These are phyloP conservation scores for Aplodontia rufa DNA, from an alignment of 2,113 vertebrate species.

Conservation along the genomic window DNA sequence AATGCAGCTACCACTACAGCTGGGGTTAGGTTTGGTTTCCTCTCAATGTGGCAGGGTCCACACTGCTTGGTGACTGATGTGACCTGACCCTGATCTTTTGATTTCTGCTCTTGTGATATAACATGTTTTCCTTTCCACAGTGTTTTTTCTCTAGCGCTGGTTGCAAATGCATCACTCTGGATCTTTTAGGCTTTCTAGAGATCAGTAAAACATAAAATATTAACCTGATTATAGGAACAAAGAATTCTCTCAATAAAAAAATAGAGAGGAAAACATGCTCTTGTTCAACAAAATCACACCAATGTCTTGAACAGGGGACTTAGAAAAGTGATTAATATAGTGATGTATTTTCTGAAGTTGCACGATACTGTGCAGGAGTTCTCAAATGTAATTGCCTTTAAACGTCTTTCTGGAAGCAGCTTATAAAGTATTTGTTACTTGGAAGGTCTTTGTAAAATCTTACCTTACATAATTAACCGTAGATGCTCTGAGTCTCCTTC, in stretches of 20 bases:
- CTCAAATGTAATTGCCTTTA: neutral
- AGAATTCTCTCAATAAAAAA: neutral
- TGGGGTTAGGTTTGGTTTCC: neutral
- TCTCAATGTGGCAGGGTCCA: neutral
- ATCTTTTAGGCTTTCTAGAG: neutral
- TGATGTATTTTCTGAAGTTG: conserved; percentile 41
- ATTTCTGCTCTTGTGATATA: neutral
- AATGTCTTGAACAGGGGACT: neutral
- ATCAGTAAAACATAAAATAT: neutral
- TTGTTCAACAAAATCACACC: neutral
- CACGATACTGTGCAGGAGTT: neutral
- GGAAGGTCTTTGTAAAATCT: neutral
- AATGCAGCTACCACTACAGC: rapidly evolving
- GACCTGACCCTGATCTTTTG: neutral
- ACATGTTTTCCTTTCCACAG: neutral
- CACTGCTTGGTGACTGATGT: neutral
- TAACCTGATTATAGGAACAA: neutral
- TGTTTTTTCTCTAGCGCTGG: neutral
- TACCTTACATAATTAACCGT: neutral
- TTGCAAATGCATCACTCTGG: neutral
- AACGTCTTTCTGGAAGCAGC: neutral
- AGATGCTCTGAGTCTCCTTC: neutral
- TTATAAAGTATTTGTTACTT: neutral
- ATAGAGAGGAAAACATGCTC: neutral
- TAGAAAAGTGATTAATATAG: neutral